Base-by-base conservation (phyloP, 2,113 vertebrate genomes). In the Gobius niger region DNA sequence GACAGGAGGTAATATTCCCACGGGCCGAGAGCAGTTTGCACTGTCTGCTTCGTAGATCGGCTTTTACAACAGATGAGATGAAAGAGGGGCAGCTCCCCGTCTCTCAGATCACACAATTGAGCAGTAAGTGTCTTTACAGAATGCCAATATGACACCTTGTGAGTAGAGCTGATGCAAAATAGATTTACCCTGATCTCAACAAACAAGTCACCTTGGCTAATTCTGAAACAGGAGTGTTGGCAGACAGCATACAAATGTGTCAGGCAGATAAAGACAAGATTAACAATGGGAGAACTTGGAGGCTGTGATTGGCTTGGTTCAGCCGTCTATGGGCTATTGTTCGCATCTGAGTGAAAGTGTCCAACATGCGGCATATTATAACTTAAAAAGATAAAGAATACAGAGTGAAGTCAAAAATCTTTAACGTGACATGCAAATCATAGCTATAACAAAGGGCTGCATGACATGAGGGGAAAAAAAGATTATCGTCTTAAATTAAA, bases 31-130 rank as follows among this genome's bases (percentile, higher is more conserved):
- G 16, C 11, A 16, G 52, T 68, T 5, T 9, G 66, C 41, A 54
- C 49, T 40, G 57, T 71, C 34, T 15, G 50, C 46, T 14, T 13
- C 59, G 73, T 82, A 56, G 73, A 76, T 76, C 56, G 47, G 63
- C 65, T 67, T 80, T 54, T 50, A 62, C 44, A 57, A 68, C 68
- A 67, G 47, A 49, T 34, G 67, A 74, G 67, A 62, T 50, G 24
- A 65, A 57, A 60, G 42, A 1, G 13, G 0, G 67, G 40, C 13
- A 63, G 41, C 60, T 62, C 3, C 9, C 9, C 40, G 34, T 66
- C 78, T 66, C 60, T 76, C 47, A 49, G 64, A 65, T 61, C 47
- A 65, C 42, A 10, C 47, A 68, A 56, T 62, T 5, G 11, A 69
- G 61, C n/a, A 40, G 44, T 16, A 44, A 19, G 15, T 15, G 15